Percentiles rank a stretch among this genome's conserved stretches.
These are phyloP conservation scores for Lysiphlebus fabarum DNA, from an alignment of 1,140 invertebrate genomes.

Conservation along the genomic window DNA sequence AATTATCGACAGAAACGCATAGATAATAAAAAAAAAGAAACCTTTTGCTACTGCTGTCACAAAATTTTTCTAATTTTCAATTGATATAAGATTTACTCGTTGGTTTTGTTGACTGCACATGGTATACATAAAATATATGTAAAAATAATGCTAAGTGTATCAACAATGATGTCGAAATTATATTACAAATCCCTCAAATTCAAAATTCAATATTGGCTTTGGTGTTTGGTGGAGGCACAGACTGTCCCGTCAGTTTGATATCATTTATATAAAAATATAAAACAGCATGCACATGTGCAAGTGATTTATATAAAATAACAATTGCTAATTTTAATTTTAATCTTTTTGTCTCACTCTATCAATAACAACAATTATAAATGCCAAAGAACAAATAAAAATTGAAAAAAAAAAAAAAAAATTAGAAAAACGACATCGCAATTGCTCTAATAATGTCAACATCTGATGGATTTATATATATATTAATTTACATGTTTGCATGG, in stretches of 20 bases:
- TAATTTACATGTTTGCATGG: constrained; percentile 7
- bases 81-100: too few species aligned
- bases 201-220: constrained; percentile 26
- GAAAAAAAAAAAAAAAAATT: too few species aligned
- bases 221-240: neutral
- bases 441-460: constrained; percentile 8
- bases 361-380: constrained; percentile 49
- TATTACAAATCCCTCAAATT: neutral
- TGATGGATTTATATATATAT: neutral
- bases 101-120: too few species aligned
- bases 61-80: too few species aligned
- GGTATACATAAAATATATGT: too few species aligned
- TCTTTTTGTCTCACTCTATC: constrained; percentile 23
- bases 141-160: neutral
- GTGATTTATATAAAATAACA: constrained; percentile 19
- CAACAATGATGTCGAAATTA: neutral
- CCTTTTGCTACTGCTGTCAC: too few species aligned
- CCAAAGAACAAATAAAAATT: constrained; percentile 20
- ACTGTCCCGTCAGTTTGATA: neutral
- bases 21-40: too few species aligned
- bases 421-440: constrained; percentile 39
- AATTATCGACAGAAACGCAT: neutral
- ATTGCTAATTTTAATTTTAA: constrained; percentile 44
- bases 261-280: too few species aligned
- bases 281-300: too few species aligned